Evolutionary conservation across 2,888 invertebrate species (phyloP), one percentile per base, ranked within the genome.

Genomic region (Bhutanitis thaidina): DNA sequence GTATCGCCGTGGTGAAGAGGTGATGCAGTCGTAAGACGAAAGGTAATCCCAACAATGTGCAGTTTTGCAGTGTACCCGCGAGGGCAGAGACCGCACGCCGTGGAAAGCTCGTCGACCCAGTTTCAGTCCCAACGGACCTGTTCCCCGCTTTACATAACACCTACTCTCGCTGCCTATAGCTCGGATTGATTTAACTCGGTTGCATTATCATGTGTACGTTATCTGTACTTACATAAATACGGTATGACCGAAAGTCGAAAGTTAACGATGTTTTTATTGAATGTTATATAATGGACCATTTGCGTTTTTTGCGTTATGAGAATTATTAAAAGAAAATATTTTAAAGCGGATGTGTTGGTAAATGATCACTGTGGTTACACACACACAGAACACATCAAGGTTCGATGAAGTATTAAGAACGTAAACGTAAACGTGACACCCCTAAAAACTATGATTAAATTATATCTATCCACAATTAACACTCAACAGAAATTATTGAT

Each of bases 31-130:
- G 20, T n/a, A 14, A 13, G 13, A 15, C 10, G 29, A 43, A 29
- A 37, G 14, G 20, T 10, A 43, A 14, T 43, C 43, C 13, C 32
- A 44, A 50, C 20, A 44, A 32, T 27, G 36, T 36, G 32, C 32
- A 44, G 44, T 32, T 43, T 40, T 43, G 32, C 43, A 43, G 29
- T 25, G 36, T 10, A 25, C 13, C 30, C 20, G 37, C 43, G 69
- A 52, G 71, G 70, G 70, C 73, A 74, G 63, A 60, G 69, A 69
- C 72, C 67, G 49, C 55, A 54, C 37, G 61, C 59, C 58, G 59
- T 74, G 77, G 80, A 83, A 82, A 84, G 63, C 62, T 61, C 55
- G 62, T 67, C 81, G 83, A 80, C 83, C 83, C 77, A 81, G 72
- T 74, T 81, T 64, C 63, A 60, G 62, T 58, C 64, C 59, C 44